These are phyloP conservation scores for Sinodicranocentrus sp. DNA, from an alignment of 2,888 invertebrate genomes.

Conservation along the genomic window DNA sequence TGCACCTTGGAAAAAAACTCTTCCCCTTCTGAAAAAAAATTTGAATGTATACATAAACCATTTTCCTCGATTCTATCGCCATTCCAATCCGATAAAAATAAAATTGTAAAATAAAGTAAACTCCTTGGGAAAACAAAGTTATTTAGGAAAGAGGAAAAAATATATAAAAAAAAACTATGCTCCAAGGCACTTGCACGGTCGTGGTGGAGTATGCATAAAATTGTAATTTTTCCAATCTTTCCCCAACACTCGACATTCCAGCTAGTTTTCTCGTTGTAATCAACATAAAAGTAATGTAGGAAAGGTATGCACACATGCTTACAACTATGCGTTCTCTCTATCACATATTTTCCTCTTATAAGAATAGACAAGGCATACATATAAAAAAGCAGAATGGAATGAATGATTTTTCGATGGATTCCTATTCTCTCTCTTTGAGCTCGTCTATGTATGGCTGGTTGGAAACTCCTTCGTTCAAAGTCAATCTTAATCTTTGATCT, in stretches of 20 bases:
- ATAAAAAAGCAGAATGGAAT: constrained; percentile 39
- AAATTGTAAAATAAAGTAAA: constrained; percentile 57
- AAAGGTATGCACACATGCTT: constrained; percentile 1
- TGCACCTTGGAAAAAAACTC: too few relatives aligned
- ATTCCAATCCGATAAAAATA: constrained; percentile 63
- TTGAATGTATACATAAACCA: constrained; percentile 58
- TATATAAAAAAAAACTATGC: constrained; percentile 6
- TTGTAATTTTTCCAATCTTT: not conserved
- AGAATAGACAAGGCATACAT: not conserved
- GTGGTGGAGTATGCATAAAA: not conserved
- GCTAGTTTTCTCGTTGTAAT: constrained; percentile 34
- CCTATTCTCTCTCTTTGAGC: constrained; percentile 20
- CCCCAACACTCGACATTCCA: constrained; percentile 38
- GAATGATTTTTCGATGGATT: constrained; percentile 63
- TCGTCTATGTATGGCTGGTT: constrained; percentile 17
- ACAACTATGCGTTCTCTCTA: not conserved
- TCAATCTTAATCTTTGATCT: constrained; percentile 67
- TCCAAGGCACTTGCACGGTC: constrained; percentile 13
- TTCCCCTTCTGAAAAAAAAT: constrained; percentile 29
- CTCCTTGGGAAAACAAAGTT: constrained; percentile 38
- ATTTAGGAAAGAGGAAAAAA: constrained; percentile 26
- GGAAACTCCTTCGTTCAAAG: not conserved
- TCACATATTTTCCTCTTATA: not conserved
- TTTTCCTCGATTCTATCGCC: constrained; percentile 60
- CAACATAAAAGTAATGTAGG: constrained; percentile 57